Base-by-base conservation (phyloP, 2,113 vertebrate species). In the Lethenteron camtschaticum region DNA sequence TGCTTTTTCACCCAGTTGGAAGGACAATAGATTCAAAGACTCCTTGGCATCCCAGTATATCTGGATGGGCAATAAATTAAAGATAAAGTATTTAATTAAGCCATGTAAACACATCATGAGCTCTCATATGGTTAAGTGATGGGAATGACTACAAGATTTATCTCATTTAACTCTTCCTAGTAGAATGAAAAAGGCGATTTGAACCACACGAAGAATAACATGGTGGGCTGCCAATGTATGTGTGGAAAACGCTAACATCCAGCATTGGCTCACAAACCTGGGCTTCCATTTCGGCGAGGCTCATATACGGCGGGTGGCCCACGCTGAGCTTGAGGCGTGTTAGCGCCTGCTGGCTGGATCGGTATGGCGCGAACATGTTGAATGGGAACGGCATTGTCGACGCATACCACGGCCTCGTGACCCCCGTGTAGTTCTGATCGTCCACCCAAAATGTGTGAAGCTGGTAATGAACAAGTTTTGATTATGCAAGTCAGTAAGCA, bases 361-460 rank as follows among this genome's bases (percentile, higher is more conserved):
- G 83, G 75, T 82, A 78, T 20, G 94, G 94, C 14, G 95, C 77
- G 63, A 89, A 82, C 74, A 90, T 85, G 76, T 82, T 89, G 58
- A 96, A 76, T 1, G 90, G 94, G 75, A 99, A 96, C 0, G 89
- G 85, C 73, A 87, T 90, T 71, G 74, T 88, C 68, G 94, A 89
- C 20, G 88, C 85, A 78, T 90, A 95, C 90, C 92, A 99, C 0
- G 94, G 92, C 72, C 88, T 83, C 68, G 90, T 96, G 77, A 96
- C 76, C 75, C 76, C 83, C 74, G 82, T 81, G 72, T 99, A 99
- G 79, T 96, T 99, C 76, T 99, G 90, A 68, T 82, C 78, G 68
- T 99, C 92, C 72, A 99, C 83, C 94, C 94, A 99, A 79, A 99
- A 99, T n/a, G 90, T 92, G 76, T 99, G 88, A 75, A 96, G 77